Evolutionary conservation across 1,140 invertebrate genomes (phyloP).

Genomic region (Catajapyx aquilonaris): DNA sequence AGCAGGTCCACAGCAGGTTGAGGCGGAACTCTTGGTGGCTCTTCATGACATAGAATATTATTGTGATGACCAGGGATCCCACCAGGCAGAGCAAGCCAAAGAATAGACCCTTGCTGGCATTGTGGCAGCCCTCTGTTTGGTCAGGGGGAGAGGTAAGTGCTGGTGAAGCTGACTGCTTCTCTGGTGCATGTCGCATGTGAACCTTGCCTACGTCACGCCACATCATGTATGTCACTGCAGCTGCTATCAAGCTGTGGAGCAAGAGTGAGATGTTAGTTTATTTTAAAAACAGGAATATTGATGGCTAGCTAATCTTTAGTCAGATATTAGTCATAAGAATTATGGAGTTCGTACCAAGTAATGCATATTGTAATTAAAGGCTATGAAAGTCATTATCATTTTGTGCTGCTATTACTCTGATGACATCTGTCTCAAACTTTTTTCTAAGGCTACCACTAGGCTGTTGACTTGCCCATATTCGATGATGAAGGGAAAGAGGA

Average conservation of each 20-base stretch:
- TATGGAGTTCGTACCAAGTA: neutral
- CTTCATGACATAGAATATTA: slow-evolving; percentile 39
- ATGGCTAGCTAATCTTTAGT: too few relatives aligned
- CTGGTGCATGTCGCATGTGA: slow-evolving; percentile 1
- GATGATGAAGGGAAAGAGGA: slow-evolving; percentile 37
- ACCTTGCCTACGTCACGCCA: slow-evolving; percentile 30
- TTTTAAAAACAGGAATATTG: too few relatives aligned
- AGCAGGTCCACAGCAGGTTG: slow-evolving; percentile 20
- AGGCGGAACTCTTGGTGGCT: slow-evolving; percentile 28
- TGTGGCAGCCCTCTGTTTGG: slow-evolving; percentile 26
- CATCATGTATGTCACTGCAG: slow-evolving; percentile 37
- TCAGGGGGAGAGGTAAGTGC: slow-evolving; percentile 3
- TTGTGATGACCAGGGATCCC: slow-evolving; percentile 33
- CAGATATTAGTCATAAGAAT: neutral
- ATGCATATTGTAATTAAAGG: too few relatives aligned
- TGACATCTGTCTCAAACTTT: too few relatives aligned
- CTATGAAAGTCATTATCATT: too few relatives aligned
- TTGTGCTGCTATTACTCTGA: too few relatives aligned
- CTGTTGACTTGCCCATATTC: slow-evolving; percentile 28
- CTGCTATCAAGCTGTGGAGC: slow-evolving; percentile 31
- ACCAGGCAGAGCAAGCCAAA: slow-evolving; percentile 36
- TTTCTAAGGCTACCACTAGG: slow-evolving; percentile 1
- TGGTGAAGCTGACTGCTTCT: neutral
- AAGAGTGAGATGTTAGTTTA: too few relatives aligned
- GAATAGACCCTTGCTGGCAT: slow-evolving; percentile 35